phyloP scores from a whole-genome alignment of 2,888 invertebrate species.

The Tenthredo notha region DNA sequence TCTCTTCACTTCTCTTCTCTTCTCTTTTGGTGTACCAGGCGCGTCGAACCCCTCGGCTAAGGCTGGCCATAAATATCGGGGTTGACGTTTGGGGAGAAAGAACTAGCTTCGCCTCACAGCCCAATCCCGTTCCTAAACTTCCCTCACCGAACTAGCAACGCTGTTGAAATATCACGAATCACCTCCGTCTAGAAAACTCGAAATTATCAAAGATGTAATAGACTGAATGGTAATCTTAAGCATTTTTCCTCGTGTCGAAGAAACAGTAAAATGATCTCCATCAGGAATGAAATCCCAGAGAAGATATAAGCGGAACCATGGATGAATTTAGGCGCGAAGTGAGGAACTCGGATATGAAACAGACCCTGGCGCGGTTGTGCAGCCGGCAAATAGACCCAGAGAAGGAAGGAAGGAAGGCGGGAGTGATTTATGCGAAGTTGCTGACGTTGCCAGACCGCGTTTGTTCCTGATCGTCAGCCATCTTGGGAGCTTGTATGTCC shows the following conservation, averaged over 20 bases:
- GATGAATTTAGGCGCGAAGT: conserved; percentile 18
- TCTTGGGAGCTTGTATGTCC: conserved; percentile 67
- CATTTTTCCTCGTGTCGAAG: neutral
- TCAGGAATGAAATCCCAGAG: neutral
- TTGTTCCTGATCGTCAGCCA: conserved; percentile 70
- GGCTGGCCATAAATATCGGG: conserved; percentile 76
- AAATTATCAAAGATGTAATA: neutral
- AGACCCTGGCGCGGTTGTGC: neutral
- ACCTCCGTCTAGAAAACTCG: neutral
- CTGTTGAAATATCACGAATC: conserved; percentile 32
- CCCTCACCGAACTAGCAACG: neutral
- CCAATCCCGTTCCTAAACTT: conserved; percentile 34
- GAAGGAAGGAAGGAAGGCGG: conserved; percentile 62
- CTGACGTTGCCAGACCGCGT: conserved; percentile 71
- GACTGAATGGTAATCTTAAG: neutral
- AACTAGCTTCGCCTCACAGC: conserved; percentile 39
- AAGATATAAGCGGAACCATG: neutral
- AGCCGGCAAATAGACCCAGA: conserved; percentile 50
- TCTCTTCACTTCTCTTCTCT: conserved; percentile 50
- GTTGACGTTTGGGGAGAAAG: conserved; percentile 70
- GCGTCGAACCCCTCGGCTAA: conserved; percentile 68
- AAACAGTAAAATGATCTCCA: neutral
- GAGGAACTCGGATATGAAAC: conserved; percentile 43
- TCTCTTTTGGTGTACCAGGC: conserved; percentile 60
- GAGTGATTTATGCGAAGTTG: conserved; percentile 77